These are phyloP conservation scores for Leucopsar rothschildi DNA, from an alignment of 2,113 vertebrate genomes.

Conservation along the genomic window DNA sequence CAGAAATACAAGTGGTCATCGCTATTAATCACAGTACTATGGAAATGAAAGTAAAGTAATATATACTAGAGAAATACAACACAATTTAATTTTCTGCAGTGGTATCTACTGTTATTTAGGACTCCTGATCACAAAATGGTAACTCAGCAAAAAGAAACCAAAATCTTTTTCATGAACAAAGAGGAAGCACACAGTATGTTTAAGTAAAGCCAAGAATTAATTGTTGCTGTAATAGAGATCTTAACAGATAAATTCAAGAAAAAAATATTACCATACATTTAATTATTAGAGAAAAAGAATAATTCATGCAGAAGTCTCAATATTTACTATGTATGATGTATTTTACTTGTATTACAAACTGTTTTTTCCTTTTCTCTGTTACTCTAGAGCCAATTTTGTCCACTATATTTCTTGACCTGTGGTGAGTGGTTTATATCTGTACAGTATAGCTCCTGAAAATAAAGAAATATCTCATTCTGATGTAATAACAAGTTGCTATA, in stretches of 20 bases:
- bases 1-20: background rate
- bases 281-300: background rate
- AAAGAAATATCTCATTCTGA: background rate
- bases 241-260: background rate
- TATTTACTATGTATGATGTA: background rate
- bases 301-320: background rate
- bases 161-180: background rate
- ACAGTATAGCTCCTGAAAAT: background rate
- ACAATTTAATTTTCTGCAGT: background rate
- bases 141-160: background rate
- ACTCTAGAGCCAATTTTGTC: background rate
- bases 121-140: background rate
- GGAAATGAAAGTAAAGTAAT: background rate
- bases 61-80: background rate
- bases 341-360: background rate
- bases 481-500: background rate
- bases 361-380: rapidly evolving
- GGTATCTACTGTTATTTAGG: background rate
- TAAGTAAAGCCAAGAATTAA: background rate
- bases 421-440: background rate
- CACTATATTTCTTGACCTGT: background rate
- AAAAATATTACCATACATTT: background rate
- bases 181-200: background rate
- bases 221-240: background rate
- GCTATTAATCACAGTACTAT: background rate